Evolutionary conservation across 2,888 invertebrate species (phyloP).

Genomic region (Therioaphis trifolii): DNA sequence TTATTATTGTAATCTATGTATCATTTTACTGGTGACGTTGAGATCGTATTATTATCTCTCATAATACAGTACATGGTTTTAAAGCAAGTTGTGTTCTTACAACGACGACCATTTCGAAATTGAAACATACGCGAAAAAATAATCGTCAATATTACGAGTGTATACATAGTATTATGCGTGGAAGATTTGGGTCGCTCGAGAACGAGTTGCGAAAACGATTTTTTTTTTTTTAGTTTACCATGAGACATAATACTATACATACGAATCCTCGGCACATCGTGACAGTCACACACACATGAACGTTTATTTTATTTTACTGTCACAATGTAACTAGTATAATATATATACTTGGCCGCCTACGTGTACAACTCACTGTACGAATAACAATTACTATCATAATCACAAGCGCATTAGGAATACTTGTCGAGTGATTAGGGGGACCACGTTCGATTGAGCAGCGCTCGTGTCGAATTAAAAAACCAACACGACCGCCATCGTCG

Average conservation of each 20-base stretch:
- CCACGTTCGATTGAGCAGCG: conserved; percentile 7
- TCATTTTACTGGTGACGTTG: background rate
- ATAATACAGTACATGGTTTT: background rate
- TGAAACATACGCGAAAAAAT: conserved; percentile 15
- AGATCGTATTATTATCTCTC: background rate
- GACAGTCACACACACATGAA: background rate
- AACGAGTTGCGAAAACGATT: conserved; percentile 42
- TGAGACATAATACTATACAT: background rate
- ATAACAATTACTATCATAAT: background rate
- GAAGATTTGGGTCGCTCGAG: conserved; percentile 53
- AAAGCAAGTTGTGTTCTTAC: background rate
- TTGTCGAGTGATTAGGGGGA: background rate
- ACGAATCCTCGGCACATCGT: background rate
- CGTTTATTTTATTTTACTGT: background rate
- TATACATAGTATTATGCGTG: conserved; percentile 3
- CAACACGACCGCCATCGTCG: background rate
- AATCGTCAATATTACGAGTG: conserved; percentile 26
- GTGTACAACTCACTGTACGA: background rate
- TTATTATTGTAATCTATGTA: background rate
- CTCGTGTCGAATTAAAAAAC: conserved; percentile 25
- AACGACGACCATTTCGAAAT: conserved; percentile 7
- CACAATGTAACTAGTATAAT: background rate
- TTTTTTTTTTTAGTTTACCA: background rate
- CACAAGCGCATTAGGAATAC: background rate
- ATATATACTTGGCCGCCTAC: background rate